phyloP scores from a whole-genome alignment of 2,113 vertebrate genomes.

The Lasiurus cinereus region DNA sequence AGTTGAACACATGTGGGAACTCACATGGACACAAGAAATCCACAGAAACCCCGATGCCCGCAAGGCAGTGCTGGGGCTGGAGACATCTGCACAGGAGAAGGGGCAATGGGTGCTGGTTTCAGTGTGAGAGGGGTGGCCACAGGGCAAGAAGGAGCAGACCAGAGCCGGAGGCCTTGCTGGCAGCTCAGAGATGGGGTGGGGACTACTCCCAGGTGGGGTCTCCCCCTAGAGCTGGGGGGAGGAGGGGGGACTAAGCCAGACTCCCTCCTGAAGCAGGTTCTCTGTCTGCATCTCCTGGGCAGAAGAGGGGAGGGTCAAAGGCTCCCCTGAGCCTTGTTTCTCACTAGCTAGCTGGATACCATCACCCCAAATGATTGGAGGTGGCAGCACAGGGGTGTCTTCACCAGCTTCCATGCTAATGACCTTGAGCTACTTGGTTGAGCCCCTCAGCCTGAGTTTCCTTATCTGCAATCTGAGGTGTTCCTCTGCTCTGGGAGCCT shows the following conservation, averaged over 20 bases:
- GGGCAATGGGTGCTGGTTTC: not conserved
- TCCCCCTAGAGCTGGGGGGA: not conserved
- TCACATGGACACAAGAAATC: too few relatives aligned
- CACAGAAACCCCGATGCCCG: not conserved
- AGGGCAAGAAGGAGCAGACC: not conserved
- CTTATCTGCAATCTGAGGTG: not conserved
- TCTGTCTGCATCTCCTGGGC: not conserved
- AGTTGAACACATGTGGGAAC: not conserved
- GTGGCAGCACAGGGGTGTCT: not conserved
- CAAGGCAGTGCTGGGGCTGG: not conserved
- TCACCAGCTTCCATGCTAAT: not conserved
- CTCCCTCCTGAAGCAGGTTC: not conserved
- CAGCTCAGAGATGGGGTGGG: not conserved
- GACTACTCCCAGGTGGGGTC: not conserved
- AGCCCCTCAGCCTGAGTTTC: not conserved
- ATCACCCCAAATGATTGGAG: not conserved
- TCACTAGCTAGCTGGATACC: too few relatives aligned
- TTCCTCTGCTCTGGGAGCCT: not conserved
- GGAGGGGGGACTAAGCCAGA: not conserved
- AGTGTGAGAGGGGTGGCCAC: not conserved
- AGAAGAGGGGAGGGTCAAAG: not conserved
- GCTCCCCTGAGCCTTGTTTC: not conserved
- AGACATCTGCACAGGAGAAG: not conserved
- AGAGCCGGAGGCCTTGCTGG: not conserved
- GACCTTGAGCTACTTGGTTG: not conserved